Evolutionary conservation across 2,113 vertebrate species (phyloP).

Genomic region (Oxyruncus cristatus): DNA sequence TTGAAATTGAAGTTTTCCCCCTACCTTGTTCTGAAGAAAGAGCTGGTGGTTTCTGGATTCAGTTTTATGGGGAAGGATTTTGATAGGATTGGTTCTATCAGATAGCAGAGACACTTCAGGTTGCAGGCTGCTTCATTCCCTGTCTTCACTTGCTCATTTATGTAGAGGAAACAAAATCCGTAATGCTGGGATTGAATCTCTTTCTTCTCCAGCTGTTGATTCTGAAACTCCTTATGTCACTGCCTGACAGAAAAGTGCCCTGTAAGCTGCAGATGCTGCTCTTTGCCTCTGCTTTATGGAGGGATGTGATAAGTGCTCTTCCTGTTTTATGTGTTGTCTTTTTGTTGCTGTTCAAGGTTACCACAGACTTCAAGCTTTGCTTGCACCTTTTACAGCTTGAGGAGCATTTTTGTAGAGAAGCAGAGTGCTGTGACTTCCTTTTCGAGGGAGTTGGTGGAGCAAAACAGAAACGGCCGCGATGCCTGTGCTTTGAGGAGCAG

Average conservation of each 20-base stretch:
- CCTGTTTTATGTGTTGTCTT: fast-evolving
- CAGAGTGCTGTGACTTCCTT: not conserved
- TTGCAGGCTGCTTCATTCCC: not conserved
- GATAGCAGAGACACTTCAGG: not conserved
- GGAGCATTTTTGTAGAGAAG: not conserved
- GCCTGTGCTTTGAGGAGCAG: not conserved
- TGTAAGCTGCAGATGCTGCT: not conserved
- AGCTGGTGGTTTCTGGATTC: not conserved
- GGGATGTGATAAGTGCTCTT: not conserved
- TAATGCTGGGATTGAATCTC: not conserved
- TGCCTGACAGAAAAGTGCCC: not conserved
- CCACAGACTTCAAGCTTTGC: not conserved
- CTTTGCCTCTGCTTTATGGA: not conserved
- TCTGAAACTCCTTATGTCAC: not conserved
- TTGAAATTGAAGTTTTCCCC: not conserved
- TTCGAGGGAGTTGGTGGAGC: not conserved
- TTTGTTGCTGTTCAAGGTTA: not conserved
- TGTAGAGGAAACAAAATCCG: not conserved
- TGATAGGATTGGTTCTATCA: not conserved
- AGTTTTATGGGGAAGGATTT: not conserved
- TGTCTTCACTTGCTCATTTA: not conserved
- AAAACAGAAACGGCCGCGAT: not conserved
- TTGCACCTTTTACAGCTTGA: not conserved
- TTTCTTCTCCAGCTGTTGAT: not conserved
- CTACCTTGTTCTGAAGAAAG: not conserved